phyloP scores from a whole-genome alignment of 2,113 vertebrate genomes.

The Equus quagga region DNA sequence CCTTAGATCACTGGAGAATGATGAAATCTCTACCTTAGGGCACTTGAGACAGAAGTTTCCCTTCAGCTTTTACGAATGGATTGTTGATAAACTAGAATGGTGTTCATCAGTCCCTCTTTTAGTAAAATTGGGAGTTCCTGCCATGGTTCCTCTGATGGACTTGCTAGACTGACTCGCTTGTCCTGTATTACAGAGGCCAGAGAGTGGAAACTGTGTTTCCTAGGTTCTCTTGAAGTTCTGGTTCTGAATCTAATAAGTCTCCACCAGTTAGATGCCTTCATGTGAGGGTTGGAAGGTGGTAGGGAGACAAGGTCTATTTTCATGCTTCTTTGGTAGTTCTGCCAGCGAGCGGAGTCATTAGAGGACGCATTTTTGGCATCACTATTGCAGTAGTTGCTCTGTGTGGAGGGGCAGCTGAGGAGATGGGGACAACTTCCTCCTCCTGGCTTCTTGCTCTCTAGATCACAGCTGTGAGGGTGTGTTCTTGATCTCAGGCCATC shows the following conservation, averaged over 20 bases:
- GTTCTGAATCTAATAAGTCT: background rate
- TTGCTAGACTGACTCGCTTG: background rate
- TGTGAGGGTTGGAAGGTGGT: background rate
- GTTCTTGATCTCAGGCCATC: background rate
- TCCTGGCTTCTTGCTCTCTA: background rate
- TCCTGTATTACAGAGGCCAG: background rate
- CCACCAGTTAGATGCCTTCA: background rate
- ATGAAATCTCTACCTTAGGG: conserved; percentile 2
- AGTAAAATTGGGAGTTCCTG: background rate
- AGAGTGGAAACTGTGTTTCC: background rate
- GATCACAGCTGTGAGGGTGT: background rate
- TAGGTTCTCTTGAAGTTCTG: background rate
- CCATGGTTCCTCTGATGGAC: background rate
- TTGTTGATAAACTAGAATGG: background rate
- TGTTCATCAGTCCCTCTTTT: background rate
- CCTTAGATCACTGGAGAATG: background rate
- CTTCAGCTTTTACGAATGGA: background rate
- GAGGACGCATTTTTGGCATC: background rate
- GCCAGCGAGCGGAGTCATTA: background rate
- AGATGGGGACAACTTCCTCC: background rate
- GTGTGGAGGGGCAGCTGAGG: background rate
- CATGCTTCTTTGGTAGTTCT: background rate
- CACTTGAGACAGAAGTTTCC: conserved; percentile 7
- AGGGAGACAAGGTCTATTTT: background rate
- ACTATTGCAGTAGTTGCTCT: background rate